phyloP scores from a whole-genome alignment of 2,113 vertebrate genomes.

The Ploceus nigricollis region DNA sequence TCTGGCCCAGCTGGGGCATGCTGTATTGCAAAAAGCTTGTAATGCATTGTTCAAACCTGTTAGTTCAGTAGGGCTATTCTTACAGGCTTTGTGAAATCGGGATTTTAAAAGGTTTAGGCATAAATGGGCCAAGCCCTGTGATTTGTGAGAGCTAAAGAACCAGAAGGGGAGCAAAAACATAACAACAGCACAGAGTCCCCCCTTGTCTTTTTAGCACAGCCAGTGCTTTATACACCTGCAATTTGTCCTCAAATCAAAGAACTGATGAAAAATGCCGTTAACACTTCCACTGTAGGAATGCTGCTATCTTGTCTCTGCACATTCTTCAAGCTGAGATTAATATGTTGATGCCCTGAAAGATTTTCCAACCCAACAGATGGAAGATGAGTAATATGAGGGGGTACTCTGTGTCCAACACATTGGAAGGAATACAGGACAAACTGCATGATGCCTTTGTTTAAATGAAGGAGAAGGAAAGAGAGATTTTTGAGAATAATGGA shows the following conservation, averaged over 20 bases:
- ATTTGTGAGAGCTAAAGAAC: neutral
- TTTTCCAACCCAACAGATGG: neutral
- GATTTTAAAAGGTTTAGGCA: neutral
- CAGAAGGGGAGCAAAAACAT: neutral
- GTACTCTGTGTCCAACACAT: neutral
- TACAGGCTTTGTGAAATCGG: neutral
- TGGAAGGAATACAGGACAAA: neutral
- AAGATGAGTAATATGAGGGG: neutral
- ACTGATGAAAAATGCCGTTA: neutral
- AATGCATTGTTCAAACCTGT: neutral
- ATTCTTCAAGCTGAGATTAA: neutral
- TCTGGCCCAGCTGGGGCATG: neutral
- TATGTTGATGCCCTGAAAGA: neutral
- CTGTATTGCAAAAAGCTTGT: neutral
- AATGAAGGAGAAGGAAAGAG: neutral
- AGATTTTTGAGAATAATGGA: neutral
- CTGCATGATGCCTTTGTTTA: neutral
- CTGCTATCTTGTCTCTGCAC: neutral
- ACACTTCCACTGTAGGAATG: neutral
- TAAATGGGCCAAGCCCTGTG: neutral
- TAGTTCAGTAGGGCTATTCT: neutral
- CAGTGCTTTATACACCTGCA: neutral
- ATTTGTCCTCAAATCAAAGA: conserved; percentile 22
- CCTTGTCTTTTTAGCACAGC: neutral
- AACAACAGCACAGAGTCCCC: neutral